These are phyloP conservation scores for Apeltes quadracus DNA, from an alignment of 2,113 vertebrate genomes.

Conservation along the genomic window DNA sequence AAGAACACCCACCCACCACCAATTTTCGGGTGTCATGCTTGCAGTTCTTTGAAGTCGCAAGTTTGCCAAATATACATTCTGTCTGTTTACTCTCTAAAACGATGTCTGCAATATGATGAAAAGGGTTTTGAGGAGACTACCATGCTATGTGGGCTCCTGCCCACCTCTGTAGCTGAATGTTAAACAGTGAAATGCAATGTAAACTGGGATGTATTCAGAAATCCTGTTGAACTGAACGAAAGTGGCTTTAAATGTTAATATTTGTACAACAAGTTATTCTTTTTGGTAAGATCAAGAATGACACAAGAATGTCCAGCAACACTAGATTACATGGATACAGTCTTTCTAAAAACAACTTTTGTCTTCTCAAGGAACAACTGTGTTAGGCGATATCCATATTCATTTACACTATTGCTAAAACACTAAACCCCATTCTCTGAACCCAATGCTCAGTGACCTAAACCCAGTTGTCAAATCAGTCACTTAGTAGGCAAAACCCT, in stretches of 20 bases:
- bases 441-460: neutral
- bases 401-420: too few relatives aligned
- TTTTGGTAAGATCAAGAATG: neutral
- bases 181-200: neutral
- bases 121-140: slow-evolving; percentile 24
- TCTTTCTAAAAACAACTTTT: neutral
- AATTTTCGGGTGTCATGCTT: slow-evolving; percentile 48
- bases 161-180: slow-evolving; percentile 10
- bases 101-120: slow-evolving; percentile 28
- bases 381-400: neutral
- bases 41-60: slow-evolving; percentile 55
- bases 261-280: neutral
- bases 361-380: neutral
- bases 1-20: slow-evolving; percentile 53
- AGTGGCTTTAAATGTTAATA: slow-evolving; percentile 18
- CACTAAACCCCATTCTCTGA: too few relatives aligned
- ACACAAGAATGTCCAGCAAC: neutral
- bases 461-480: neutral
- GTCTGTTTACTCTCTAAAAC: slow-evolving; percentile 33
- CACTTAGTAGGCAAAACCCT: too few relatives aligned
- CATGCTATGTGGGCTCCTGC: slow-evolving; percentile 30
- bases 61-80: slow-evolving; percentile 39
- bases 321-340: neutral
- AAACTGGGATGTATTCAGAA: slow-evolving; percentile 11
- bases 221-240: slow-evolving; percentile 31